Evolutionary conservation across 2,113 vertebrate species (phyloP).

Genomic region (Clarias magur): DNA sequence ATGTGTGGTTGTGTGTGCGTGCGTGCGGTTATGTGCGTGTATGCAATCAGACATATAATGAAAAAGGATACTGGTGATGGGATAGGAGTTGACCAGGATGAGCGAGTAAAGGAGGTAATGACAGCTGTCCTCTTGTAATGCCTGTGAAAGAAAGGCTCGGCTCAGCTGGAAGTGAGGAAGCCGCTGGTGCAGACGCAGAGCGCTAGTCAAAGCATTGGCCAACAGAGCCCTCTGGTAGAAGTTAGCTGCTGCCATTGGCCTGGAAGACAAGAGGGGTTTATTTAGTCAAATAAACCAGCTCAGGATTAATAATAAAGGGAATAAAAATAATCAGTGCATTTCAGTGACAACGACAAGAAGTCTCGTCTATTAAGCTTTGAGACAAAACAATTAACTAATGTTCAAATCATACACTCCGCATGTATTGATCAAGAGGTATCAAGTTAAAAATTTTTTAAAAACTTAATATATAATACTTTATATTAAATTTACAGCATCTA

Average conservation of each 20-base stretch:
- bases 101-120: slow-evolving; percentile 97
- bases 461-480: too few relatives aligned
- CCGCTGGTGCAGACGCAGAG: slow-evolving; percentile 92
- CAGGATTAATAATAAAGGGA: not conserved
- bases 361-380: not conserved
- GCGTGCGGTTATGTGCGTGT: too few relatives aligned
- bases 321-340: not conserved
- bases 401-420: too few relatives aligned
- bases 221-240: slow-evolving; percentile 97
- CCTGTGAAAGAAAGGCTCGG: slow-evolving; percentile 89
- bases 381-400: too few relatives aligned
- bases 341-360: not conserved
- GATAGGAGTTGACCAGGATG: slow-evolving; percentile 97
- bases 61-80: slow-evolving; percentile 96
- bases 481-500: too few relatives aligned
- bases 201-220: slow-evolving; percentile 95
- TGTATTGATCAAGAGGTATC: too few relatives aligned
- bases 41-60: not conserved
- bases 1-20: too few relatives aligned
- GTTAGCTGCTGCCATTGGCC: slow-evolving; percentile 90
- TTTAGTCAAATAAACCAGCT: not conserved
- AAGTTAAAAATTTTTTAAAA: too few relatives aligned
- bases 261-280: slow-evolving; percentile 61
- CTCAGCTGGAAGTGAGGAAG: slow-evolving; percentile 94
- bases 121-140: slow-evolving; percentile 95